Conservation (phyloP, 2,113 vertebrate species). For the Alouatta palliata region DNA sequence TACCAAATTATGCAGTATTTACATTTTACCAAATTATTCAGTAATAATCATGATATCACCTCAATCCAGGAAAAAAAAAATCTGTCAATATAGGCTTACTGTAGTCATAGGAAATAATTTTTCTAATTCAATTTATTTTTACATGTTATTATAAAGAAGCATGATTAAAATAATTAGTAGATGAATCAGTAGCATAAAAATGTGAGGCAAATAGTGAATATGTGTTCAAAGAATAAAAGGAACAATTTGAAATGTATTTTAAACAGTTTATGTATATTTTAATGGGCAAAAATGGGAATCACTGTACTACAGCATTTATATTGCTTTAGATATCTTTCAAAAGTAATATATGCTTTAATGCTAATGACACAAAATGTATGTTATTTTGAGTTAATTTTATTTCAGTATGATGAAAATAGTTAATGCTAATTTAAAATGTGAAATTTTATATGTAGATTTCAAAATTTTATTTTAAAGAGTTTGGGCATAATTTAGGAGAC, state of each 20-base stretch:
- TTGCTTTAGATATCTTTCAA: neutral
- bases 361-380: neutral
- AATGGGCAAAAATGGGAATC: neutral
- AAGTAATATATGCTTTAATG: neutral
- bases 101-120: neutral
- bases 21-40: neutral
- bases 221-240: neutral
- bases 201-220: neutral
- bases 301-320: neutral
- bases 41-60: neutral
- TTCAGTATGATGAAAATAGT: neutral
- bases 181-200: neutral
- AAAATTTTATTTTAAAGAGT: neutral
- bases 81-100: neutral
- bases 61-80: neutral
- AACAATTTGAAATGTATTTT: neutral
- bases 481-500: neutral
- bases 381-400: neutral
- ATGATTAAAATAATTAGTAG: neutral
- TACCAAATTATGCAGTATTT: neutral
- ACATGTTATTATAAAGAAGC: neutral
- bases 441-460: neutral
- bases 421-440: neutral
- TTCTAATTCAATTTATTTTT: neutral
- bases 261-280: neutral